phyloP scores from a whole-genome alignment of 2,113 vertebrate genomes.

The Pelecanoides urinatrix region DNA sequence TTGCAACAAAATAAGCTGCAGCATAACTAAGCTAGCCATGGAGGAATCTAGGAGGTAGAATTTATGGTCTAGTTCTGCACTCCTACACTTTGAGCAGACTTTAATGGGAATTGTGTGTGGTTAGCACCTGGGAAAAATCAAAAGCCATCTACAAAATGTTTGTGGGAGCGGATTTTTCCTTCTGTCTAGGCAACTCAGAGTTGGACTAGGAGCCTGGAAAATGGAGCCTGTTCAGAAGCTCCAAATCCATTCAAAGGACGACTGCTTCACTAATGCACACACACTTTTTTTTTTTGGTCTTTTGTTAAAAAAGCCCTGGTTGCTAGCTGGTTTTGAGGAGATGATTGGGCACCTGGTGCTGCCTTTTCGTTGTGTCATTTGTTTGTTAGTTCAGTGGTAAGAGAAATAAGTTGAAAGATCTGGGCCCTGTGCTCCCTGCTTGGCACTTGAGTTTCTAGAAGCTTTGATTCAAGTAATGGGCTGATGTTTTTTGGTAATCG shows the following conservation, averaged over 20 bases:
- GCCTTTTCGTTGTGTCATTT: not conserved
- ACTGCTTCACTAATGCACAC: not conserved
- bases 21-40: not conserved
- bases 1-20: not conserved
- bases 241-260: not conserved
- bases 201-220: not conserved
- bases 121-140: not conserved
- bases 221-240: not conserved
- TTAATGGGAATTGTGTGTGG: not conserved
- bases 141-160: slow-evolving; percentile 5
- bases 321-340: not conserved
- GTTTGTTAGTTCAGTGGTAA: not conserved
- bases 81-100: not conserved
- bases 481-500: not conserved
- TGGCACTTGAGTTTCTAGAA: not conserved
- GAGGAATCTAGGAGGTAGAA: not conserved
- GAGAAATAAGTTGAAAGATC: not conserved
- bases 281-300: not conserved
- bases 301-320: not conserved
- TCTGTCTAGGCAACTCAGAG: not conserved
- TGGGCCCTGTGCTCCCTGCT: not conserved
- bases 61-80: not conserved
- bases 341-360: not conserved
- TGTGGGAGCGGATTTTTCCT: not conserved
- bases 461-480: accelerated